Conservation (phyloP, 2,113 vertebrate genomes). For the Syngnathoides biaculeatus region DNA sequence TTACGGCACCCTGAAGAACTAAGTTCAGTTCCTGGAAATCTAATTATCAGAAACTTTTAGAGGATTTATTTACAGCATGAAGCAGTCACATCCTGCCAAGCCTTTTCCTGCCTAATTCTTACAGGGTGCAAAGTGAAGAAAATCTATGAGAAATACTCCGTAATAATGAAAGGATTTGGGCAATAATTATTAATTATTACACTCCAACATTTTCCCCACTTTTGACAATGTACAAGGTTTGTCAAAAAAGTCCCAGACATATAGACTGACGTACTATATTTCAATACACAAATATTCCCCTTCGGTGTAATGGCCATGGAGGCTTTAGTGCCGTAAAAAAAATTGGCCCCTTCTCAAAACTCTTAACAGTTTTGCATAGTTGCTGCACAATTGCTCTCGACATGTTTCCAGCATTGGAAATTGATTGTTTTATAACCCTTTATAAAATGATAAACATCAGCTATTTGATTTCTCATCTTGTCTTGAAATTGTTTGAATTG, state of each 20-base stretch:
- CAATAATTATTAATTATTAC: background rate
- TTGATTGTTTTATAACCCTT: too few relatives aligned
- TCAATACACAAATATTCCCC: background rate
- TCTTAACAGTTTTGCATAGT: too few relatives aligned
- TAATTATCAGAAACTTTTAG: constrained; percentile 7
- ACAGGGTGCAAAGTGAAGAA: background rate
- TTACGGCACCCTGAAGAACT: background rate
- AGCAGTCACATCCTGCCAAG: constrained; percentile 1
- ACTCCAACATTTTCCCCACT: background rate
- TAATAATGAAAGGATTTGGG: background rate
- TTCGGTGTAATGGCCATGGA: background rate
- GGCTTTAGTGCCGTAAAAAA: background rate
- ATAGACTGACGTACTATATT: too few relatives aligned
- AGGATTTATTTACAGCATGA: background rate
- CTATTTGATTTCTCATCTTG: too few relatives aligned
- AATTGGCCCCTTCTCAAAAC: too few relatives aligned
- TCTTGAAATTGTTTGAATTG: too few relatives aligned
- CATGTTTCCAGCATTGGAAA: too few relatives aligned
- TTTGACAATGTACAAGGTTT: background rate
- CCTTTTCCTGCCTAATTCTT: background rate
- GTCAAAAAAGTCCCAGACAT: background rate
- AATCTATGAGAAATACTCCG: background rate
- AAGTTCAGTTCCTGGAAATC: constrained; percentile 2
- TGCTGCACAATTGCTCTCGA: too few relatives aligned
- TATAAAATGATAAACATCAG: too few relatives aligned